phyloP scores from a whole-genome alignment of 1,140 invertebrate genomes.

The Temnothorax curvispinosus region DNA sequence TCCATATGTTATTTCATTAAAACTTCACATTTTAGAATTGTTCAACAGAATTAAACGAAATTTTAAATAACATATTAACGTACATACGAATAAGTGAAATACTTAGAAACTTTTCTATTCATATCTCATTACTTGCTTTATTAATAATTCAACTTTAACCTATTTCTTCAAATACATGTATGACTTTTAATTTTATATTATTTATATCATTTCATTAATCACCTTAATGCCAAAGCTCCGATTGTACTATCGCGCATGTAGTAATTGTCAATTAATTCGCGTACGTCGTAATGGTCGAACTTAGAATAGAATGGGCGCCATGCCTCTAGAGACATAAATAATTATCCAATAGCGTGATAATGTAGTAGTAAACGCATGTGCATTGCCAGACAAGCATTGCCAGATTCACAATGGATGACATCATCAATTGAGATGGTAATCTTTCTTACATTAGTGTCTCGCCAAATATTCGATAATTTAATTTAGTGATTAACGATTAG shows the following conservation, averaged over 20 bases:
- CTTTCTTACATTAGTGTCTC: not conserved
- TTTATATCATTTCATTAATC: not conserved
- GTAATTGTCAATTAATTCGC: constrained; percentile 70
- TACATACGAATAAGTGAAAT: not conserved
- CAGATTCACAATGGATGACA: constrained; percentile 11
- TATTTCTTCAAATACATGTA: not conserved
- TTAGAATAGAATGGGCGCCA: constrained; percentile 34
- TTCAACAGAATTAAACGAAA: not conserved
- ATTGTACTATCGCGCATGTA: not conserved
- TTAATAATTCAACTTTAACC: not conserved
- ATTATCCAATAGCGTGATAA: constrained; percentile 62
- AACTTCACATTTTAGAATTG: not conserved
- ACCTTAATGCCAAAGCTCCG: not conserved
- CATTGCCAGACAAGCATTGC: not conserved
- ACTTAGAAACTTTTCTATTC: not conserved
- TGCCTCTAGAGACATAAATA: constrained; percentile 67
- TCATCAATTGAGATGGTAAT: constrained; percentile 32
- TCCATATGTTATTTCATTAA: not conserved
- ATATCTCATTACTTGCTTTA: not conserved
- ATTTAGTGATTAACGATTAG: not conserved
- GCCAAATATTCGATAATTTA: not conserved
- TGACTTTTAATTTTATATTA: not conserved
- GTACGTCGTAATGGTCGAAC: constrained; percentile 58
- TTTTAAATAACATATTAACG: not conserved
- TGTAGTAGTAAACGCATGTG: constrained; percentile 20